Percentiles rank a stretch among this genome's conserved stretches.
Conservation (phyloP, 2,888 invertebrate genomes). For the Augochlorella aurata region DNA sequence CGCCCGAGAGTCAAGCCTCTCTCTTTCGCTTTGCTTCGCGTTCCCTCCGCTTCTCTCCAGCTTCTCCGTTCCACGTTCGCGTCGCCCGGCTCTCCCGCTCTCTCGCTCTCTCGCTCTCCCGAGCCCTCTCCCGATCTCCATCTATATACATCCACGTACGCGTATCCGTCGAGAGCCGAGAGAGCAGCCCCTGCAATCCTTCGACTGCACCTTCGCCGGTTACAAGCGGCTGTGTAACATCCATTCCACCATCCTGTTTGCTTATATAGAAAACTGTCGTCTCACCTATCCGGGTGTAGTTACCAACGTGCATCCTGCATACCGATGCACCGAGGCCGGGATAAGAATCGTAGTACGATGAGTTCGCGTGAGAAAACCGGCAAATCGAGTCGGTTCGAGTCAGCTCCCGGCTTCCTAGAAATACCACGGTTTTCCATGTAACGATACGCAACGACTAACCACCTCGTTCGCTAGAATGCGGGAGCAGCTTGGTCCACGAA, state of each 20-base stretch:
- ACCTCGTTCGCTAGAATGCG: neutral
- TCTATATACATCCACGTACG: conserved; percentile 32
- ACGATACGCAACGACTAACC: neutral
- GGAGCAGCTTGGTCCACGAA: neutral
- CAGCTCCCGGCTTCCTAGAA: conserved; percentile 29
- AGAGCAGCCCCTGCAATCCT: conserved; percentile 48
- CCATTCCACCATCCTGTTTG: conserved; percentile 64
- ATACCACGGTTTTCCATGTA: conserved; percentile 11
- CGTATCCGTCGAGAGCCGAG: neutral
- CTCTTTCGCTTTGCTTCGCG: conserved; percentile 50
- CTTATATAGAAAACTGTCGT: conserved; percentile 66
- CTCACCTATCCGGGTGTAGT: conserved; percentile 66
- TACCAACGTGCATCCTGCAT: conserved; percentile 59
- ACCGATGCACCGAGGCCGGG: conserved; percentile 46
- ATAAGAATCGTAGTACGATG: conserved; percentile 35
- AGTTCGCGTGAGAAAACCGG: conserved; percentile 54
- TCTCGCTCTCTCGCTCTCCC: conserved; percentile 23
- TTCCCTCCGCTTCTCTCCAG: conserved; percentile 39
- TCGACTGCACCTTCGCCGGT: conserved; percentile 55
- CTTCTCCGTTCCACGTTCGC: conserved; percentile 39
- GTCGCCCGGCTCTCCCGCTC: conserved; percentile 20
- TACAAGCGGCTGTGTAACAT: conserved; percentile 62
- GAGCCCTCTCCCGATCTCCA: conserved; percentile 16
- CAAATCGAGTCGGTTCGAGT: conserved; percentile 30
- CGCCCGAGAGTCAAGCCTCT: conserved; percentile 68